Base-by-base conservation (phyloP, 2,797 vertebrate species). In the Capromys pilorides region DNA sequence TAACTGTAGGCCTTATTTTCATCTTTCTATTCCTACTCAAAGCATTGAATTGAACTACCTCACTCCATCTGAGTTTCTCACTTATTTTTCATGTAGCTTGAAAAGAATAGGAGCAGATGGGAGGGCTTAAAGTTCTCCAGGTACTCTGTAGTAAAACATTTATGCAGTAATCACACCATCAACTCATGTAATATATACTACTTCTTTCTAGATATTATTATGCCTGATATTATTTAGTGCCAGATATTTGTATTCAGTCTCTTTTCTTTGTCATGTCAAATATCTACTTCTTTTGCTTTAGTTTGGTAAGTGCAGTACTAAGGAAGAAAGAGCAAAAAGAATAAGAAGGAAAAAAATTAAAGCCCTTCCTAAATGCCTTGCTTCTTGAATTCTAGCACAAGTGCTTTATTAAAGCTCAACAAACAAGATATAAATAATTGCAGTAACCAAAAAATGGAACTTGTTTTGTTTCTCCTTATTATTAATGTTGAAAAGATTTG, bases 361-460 rank as follows among this genome's bases (percentile, higher is more conserved):
- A 90, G 26, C 18, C 4, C 39, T 93, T 75, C 28, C 12, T 81
- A 21, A 57, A 9, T 71, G 8, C 1, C 19, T 12, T 4, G 36
- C 9, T 59, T 45, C 77, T 87, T 77, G 41, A 88, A 80, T 59
- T 86, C 14, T 13, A 77, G 11, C 41, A n/a, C 16, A 24, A 12
- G 11, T 69, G 12, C 41, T 28, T 86, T 36, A 59, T 33, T 84
- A 81, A 95, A 81, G 39, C 13, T 67, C 41, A 92, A 5, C 28
- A 61, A 77, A 28, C 2, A 81, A 26, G 12, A 5, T 18, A 80
- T 19, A 51, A 14, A 54, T 86, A 61, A 28, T 87, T 31, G 66
- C 71, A 91, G 64, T 92, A 92, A 67, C 54, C 85, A 90, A 41
- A 94, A 94, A 86, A 85, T 92, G 24, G 28, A 94, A 16, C 16